Evolutionary conservation across 2,113 vertebrate genomes (phyloP), one percentile per base, ranked within the genome.

Genomic region (Arothron firmamentum): DNA sequence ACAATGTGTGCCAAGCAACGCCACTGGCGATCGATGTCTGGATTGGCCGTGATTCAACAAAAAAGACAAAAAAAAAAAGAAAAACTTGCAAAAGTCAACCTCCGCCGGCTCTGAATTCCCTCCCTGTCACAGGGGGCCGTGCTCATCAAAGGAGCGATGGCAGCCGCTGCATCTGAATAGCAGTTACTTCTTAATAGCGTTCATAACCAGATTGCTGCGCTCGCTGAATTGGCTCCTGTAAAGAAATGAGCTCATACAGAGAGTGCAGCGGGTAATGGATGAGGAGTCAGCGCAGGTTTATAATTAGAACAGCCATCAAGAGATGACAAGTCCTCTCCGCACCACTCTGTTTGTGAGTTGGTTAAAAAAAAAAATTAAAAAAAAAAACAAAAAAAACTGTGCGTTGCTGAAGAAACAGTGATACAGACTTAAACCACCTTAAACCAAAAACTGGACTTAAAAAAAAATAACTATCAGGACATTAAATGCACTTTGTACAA

Each of bases 171-270:
- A 31, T 59, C 75, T 69, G 75, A 67, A 84, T 66, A 75, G 74
- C 74, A 75, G 79, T 77, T 74, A 67, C 19, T 69, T 83, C 61
- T 88, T 87, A 85, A 89, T 72, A 52, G 75, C 68, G 17, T 77
- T 76, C 74, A 80, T 86, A 81, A 83, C 78, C 67, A 54, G 51
- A 72, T 72, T 63, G 62, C 67, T 45, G 38, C 42, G 64, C 54
- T 75, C 51, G 62, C 59, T 81, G 73, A 88, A 88, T 78, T 76
- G 63, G 56, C 61, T 75, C 58, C 67, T 62, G 52, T 76, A 81
- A 77, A 79, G 21, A 78, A 78, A 78, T 70, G 45, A 83, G 78
- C 78, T 61, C 57, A 88, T 70, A 59, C 52, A 45, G 53, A 77
- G 63, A 50, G 64, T 85, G 76, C 70, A 72, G 75, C 59, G 12